These are phyloP conservation scores for Chironomus riparius DNA, from an alignment of 2,888 invertebrate genomes.

Conservation along the genomic window DNA sequence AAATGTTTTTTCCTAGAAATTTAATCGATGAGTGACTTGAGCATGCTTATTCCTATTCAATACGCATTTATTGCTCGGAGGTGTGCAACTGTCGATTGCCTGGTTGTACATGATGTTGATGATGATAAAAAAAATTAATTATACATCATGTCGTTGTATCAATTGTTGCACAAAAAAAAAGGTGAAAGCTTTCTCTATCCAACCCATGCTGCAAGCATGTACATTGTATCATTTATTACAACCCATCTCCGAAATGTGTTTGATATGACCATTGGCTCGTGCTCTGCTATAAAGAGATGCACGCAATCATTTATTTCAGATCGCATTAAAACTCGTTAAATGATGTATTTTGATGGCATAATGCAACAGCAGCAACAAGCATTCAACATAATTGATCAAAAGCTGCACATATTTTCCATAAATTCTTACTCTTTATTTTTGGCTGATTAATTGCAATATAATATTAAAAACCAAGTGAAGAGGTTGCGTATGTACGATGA, in stretches of 20 bases:
- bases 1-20: too few species aligned
- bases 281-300: slow-evolving; percentile 6
- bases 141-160: background rate
- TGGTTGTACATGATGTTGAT: background rate
- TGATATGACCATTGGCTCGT: slow-evolving; percentile 1
- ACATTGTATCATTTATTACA: too few species aligned
- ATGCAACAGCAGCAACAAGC: background rate
- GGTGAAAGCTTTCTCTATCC: slow-evolving; percentile 18
- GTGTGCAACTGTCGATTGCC: background rate
- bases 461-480: background rate
- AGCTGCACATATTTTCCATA: slow-evolving; percentile 27
- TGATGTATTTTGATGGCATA: background rate
- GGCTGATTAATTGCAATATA: slow-evolving; percentile 13
- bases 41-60: too few species aligned
- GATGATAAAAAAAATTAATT: too few species aligned
- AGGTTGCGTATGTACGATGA: background rate
- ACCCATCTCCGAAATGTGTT: background rate
- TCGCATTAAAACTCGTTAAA: background rate
- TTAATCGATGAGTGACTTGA: too few species aligned
- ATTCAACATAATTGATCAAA: slow-evolving; percentile 13
- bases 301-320: slow-evolving; percentile 12
- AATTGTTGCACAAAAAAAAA: slow-evolving; percentile 11
- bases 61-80: background rate
- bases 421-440: background rate
- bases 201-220: background rate